Percentiles rank a stretch among this genome's conserved stretches.
phyloP scores from a whole-genome alignment of 2,888 invertebrate genomes.

The Drosophila cracens region DNA sequence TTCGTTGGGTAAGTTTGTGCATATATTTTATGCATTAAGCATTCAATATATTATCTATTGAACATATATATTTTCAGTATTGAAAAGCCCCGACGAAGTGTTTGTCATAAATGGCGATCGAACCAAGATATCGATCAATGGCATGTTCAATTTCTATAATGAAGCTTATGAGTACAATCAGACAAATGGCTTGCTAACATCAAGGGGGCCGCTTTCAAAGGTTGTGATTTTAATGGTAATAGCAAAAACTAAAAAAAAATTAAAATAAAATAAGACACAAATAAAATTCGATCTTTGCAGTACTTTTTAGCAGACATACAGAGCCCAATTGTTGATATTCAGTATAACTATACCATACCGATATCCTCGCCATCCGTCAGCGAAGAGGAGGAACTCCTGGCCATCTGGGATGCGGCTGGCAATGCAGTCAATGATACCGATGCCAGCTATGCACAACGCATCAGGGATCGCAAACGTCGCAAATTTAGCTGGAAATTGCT shows the following conservation, averaged over 20 bases:
- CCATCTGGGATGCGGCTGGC: constrained; percentile 81
- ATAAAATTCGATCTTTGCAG: constrained; percentile 15
- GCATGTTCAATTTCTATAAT: constrained; percentile 91
- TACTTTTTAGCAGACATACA: constrained; percentile 11
- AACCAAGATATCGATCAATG: constrained; percentile 87
- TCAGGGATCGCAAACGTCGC: constrained; percentile 86
- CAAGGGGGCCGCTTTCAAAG: constrained; percentile 77
- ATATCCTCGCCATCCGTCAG: constrained; percentile 84
- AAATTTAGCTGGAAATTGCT: constrained; percentile 90
- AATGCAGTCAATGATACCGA: constrained; percentile 78
- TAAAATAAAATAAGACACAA: not conserved
- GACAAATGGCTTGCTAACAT: constrained; percentile 82
- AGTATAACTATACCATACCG: constrained; percentile 93
- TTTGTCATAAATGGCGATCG: constrained; percentile 93
- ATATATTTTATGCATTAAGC: no score
- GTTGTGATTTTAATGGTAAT: constrained; percentile 76
- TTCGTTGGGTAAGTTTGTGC: constrained; percentile 89
- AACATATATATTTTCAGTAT: constrained; percentile 86
- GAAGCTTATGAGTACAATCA: constrained; percentile 91
- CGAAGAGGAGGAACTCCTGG: constrained; percentile 83
- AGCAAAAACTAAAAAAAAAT: not conserved
- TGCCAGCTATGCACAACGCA: constrained; percentile 44
- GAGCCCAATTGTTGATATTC: constrained; percentile 10
- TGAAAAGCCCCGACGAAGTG: constrained; percentile 90
- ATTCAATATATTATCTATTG: not conserved